Conservation (phyloP, 2,113 vertebrate genomes). For the Odontophorus gujanensis region DNA sequence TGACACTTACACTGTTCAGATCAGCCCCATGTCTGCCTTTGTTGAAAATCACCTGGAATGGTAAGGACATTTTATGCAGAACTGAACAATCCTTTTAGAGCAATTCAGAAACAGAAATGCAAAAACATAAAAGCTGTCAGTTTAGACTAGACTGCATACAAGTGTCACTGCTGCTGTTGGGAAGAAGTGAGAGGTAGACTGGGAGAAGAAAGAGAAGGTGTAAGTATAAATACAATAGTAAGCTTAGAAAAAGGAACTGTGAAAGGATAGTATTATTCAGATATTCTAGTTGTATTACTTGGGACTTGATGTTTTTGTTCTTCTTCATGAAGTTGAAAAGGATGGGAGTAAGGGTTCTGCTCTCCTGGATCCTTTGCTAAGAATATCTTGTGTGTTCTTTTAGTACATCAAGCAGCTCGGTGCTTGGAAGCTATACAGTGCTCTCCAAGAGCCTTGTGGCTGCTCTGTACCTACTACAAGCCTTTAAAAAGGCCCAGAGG, state of each 20-base stretch:
- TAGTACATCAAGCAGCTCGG: background rate
- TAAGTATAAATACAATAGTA: background rate
- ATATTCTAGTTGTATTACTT: background rate
- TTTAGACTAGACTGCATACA: background rate
- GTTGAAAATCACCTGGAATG: slow-evolving; percentile 99
- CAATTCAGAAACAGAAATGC: background rate
- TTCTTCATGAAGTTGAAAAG: background rate
- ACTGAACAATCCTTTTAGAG: background rate
- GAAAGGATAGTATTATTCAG: background rate
- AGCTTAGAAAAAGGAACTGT: background rate
- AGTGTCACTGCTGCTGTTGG: background rate
- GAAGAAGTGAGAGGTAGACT: background rate
- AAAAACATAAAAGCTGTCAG: background rate
- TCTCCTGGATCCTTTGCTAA: background rate
- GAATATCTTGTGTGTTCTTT: background rate
- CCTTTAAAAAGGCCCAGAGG: background rate
- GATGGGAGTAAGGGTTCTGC: background rate
- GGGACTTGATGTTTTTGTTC: background rate
- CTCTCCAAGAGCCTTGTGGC: background rate
- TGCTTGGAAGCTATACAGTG: background rate
- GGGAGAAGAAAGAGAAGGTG: background rate
- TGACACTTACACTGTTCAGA: slow-evolving; percentile 97
- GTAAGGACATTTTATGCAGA: slow-evolving; percentile 71
- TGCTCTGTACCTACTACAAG: background rate
- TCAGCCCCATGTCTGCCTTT: slow-evolving; percentile 99